These are phyloP conservation scores for Bedellia somnulentella DNA, from an alignment of 2,888 invertebrate genomes.

Conservation along the genomic window DNA sequence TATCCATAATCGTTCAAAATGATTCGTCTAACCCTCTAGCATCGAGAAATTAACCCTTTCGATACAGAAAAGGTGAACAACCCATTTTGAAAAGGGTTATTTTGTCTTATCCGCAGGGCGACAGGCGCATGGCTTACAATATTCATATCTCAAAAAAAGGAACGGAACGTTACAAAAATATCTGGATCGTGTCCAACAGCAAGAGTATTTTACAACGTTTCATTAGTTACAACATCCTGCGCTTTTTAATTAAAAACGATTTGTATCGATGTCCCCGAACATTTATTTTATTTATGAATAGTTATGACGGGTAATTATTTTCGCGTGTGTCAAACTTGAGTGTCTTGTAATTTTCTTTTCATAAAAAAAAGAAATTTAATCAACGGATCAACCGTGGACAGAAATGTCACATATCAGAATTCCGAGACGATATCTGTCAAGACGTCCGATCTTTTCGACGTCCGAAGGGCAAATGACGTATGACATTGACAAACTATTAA, in stretches of 20 bases:
- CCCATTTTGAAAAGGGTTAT: slow-evolving; percentile 24
- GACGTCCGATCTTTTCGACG: slow-evolving; percentile 10
- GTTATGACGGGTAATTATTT: slow-evolving; percentile 1
- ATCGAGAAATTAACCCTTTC: slow-evolving; percentile 49
- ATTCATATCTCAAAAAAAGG: slow-evolving; percentile 37
- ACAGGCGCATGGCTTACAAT: slow-evolving; percentile 35
- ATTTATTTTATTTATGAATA: not conserved
- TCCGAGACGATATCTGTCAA: too few relatives aligned
- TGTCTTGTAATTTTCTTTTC: too few relatives aligned
- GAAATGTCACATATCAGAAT: too few relatives aligned
- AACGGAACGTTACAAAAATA: slow-evolving; percentile 23
- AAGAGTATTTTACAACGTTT: slow-evolving; percentile 19
- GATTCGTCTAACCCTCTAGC: slow-evolving; percentile 34
- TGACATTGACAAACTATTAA: slow-evolving; percentile 26
- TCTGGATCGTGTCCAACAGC: slow-evolving; percentile 38
- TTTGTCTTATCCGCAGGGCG: slow-evolving; percentile 25
- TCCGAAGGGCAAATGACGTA: slow-evolving; percentile 10
- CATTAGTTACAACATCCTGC: slow-evolving; percentile 27
- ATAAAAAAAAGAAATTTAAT: too few relatives aligned
- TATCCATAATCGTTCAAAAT: slow-evolving; percentile 22
- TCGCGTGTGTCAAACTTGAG: slow-evolving; percentile 11
- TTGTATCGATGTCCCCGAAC: slow-evolving; percentile 19
- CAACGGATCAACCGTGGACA: too few relatives aligned
- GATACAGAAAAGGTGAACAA: slow-evolving; percentile 48
- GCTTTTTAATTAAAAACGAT: slow-evolving; percentile 30